Evolutionary conservation across 2,888 invertebrate genomes (phyloP).

Genomic region (Falcaria lacertinaria): DNA sequence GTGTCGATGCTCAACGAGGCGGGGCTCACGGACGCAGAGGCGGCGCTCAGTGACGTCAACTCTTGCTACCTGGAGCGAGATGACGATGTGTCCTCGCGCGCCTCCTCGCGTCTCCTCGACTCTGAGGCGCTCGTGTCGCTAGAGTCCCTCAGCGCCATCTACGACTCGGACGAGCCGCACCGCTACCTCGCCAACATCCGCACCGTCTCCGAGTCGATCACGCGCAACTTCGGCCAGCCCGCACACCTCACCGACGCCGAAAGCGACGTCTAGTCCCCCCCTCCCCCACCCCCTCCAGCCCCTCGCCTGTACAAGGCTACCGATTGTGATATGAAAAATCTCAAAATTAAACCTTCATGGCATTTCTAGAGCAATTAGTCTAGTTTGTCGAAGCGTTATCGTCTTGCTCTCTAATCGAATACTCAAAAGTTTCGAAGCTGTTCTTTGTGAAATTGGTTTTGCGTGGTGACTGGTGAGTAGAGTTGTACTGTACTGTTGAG

Average conservation of each 20-base stretch:
- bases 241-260: conserved; percentile 83
- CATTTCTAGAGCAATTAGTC: conserved; percentile 34
- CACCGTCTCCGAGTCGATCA: conserved; percentile 87
- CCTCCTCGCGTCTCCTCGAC: conserved; percentile 89
- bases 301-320: conserved; percentile 20
- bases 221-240: conserved; percentile 86
- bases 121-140: conserved; percentile 87
- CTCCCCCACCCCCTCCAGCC: conserved; percentile 28
- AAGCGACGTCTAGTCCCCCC: conserved; percentile 79
- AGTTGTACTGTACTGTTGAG: conserved; percentile 18
- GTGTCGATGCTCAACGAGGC: conserved; percentile 92
- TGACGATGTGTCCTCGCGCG: conserved; percentile 90
- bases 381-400: conserved; percentile 20
- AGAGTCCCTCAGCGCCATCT: conserved; percentile 90
- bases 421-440: conserved; percentile 42
- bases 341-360: conserved; percentile 38
- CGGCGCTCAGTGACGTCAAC: conserved; percentile 92
- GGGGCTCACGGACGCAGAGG: conserved; percentile 92
- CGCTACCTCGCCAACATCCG: conserved; percentile 86
- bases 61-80: conserved; percentile 87
- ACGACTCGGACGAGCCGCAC: conserved; percentile 85
- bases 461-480: conserved; percentile 15
- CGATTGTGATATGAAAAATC: conserved; percentile 51
- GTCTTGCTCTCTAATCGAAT: conserved; percentile 65
- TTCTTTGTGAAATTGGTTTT: conserved; percentile 23